A percentile compares a stretch with the other conserved stretches of the same genome.
Evolutionary conservation across 2,113 vertebrate genomes (phyloP).

Genomic region (Odontophorus gujanensis): DNA sequence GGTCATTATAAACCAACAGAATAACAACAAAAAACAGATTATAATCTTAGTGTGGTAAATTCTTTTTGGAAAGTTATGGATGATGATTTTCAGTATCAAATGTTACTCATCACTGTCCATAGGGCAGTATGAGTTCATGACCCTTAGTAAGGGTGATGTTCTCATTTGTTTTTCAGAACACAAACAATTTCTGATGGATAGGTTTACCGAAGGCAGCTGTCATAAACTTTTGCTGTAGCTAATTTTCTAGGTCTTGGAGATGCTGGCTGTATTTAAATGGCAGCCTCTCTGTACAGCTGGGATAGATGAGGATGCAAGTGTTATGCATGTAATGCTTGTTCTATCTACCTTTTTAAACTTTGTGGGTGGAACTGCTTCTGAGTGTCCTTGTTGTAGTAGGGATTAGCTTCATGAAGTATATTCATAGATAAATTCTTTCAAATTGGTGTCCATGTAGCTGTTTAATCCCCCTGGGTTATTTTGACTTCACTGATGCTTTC

Average conservation of each 20-base stretch:
- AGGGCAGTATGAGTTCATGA: neutral
- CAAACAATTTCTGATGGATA: neutral
- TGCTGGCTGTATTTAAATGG: neutral
- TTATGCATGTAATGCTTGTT: fast-evolving
- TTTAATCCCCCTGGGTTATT: neutral
- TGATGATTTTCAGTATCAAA: neutral
- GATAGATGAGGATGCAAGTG: neutral
- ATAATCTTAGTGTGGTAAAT: neutral
- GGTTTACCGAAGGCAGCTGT: neutral
- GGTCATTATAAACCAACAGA: neutral
- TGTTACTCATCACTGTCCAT: neutral
- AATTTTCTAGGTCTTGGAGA: neutral
- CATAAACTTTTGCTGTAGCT: neutral
- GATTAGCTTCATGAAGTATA: neutral
- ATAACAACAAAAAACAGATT: neutral
- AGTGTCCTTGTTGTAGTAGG: neutral
- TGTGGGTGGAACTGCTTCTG: neutral
- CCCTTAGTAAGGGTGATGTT: neutral
- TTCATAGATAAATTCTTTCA: neutral
- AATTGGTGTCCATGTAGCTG: neutral
- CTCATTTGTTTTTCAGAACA: neutral
- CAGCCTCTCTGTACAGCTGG: neutral
- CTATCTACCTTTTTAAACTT: neutral
- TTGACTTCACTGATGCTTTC: neutral
- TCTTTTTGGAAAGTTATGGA: neutral